Base-by-base conservation (phyloP, 2,888 invertebrate genomes). In the Lampropteryx suffumata region DNA sequence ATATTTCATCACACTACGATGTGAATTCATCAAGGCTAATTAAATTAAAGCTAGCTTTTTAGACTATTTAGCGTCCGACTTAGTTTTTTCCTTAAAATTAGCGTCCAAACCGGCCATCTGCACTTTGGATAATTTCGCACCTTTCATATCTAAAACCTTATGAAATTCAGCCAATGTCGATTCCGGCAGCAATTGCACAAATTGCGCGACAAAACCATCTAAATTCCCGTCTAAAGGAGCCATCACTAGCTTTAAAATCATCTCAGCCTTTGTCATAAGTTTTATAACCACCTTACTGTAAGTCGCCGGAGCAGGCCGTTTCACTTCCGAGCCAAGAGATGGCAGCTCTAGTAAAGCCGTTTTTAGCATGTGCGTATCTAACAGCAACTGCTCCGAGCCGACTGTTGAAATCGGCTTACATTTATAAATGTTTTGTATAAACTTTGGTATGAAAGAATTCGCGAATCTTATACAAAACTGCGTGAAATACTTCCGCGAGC, bases 181-280 rank as follows among this genome's bases (percentile, higher is more conserved):
- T 61, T 98, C 98, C 0, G 98, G 98, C 48, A 99, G 80, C 8
- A 99, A 82, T 74, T 97, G 96, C 39, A 95, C 92, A 71, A 97
- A 98, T 75, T 98, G 98, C 35, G 95, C 95, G 0, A 97, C 95
- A 71, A 99, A 96, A 0, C 94, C 94, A 34, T 94, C 94, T 0
- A 94, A 84, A 3, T 79, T 76, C 0, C 77, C 78, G 61, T 97
- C 96, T 11, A 95, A 90, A 0, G 98, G 97, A 0, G 98, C 96
- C 99, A 99, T 99, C 0, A 99, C 98, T 24, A 99, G 92, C 90
- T 99, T 99, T n/a, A 99, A 89, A 29, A 99, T 96, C 97, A 99
- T 98, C 83, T 99, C 99, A 0, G 99, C 99, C 72, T 97, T 97
- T 0, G 97, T 97, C 98, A 99, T 99, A 27, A 98, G 92, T 85